Base-by-base conservation (phyloP, 2,113 vertebrate genomes). In the Labrus mixtus region DNA sequence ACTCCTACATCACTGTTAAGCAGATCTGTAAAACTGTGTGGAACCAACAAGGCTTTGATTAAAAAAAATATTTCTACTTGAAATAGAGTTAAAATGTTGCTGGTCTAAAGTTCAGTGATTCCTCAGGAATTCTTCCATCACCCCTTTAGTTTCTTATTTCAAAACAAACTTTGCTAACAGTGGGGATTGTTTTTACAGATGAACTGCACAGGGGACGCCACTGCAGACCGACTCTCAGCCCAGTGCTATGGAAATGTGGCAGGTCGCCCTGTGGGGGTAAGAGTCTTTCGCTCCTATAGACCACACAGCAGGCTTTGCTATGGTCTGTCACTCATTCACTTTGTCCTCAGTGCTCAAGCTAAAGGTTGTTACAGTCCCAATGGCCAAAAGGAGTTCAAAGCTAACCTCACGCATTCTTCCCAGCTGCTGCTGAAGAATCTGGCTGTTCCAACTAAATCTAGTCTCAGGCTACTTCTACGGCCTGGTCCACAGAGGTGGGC, bases 111-210 rank as follows among this genome's bases (percentile, higher is more conserved):
- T 74, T 73, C 82, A 71, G 61, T 68, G 54, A 68, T 68, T 61
- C 46, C 43, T 58, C 41, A 62, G 17, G 65, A 58, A 45, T 33
- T 81, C 62, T 45, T 77, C 17, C 7, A 17, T 48, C 46, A 15
- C 50, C 83, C 66, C 58, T 68, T 76, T 29, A 80, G 73, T 71
- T 82, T 86, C 67, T 39, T 75, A 62, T 68, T 68, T 80, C 61
- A 62, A 92, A 91, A 91, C 80, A 93, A 92, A 85, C 80, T 87
- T 68, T 84, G 23, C 57, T 56, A 73, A 83, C 74, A 48, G 77
- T 76, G 64, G 78, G 73, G 85, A 89, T 86, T 94, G 92, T 94
- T 94, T 92, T 92, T 71, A 89, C 94, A 96, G 96, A 92, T 96
- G 93, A 93, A 89, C 91, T 97, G 96, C 93, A 92, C 86, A n/a